Percentiles rank a stretch among this genome's conserved stretches.
phyloP scores from a whole-genome alignment of 2,113 vertebrate genomes.

The Arizona elegans region DNA sequence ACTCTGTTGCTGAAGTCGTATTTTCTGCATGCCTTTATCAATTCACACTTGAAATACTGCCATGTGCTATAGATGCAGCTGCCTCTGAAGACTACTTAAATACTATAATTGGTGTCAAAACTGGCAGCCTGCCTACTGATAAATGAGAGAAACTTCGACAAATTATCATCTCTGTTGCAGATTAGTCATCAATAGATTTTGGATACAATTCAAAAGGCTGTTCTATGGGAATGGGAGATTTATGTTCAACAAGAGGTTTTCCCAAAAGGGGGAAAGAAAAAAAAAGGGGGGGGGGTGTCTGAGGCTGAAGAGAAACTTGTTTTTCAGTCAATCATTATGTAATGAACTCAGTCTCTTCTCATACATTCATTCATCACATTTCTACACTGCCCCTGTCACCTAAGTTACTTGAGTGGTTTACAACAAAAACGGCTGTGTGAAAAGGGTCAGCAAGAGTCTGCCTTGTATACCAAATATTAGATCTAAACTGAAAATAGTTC shows the following conservation, averaged over 20 bases:
- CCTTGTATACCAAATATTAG: neutral
- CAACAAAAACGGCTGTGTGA: neutral
- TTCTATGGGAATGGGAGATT: neutral
- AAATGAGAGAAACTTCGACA: neutral
- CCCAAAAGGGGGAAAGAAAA: neutral
- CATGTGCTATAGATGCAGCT: neutral
- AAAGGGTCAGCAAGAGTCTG: neutral
- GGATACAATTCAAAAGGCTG: neutral
- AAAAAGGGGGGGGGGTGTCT: neutral
- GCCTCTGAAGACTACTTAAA: neutral
- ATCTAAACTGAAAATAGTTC: neutral
- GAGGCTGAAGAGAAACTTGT: neutral
- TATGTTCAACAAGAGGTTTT: neutral
- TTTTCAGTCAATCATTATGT: neutral
- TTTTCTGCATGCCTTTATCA: neutral
- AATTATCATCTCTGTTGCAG: neutral
- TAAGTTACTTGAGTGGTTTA: neutral
- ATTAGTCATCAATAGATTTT: neutral
- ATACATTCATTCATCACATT: neutral
- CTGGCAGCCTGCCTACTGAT: neutral
- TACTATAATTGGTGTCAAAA: neutral
- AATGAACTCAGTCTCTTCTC: neutral
- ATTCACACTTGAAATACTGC: neutral
- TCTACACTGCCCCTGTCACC: neutral
- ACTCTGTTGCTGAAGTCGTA: no score